Base-by-base conservation (phyloP, 2,797 vertebrate genomes). In the Cossypha polioptera region DNA sequence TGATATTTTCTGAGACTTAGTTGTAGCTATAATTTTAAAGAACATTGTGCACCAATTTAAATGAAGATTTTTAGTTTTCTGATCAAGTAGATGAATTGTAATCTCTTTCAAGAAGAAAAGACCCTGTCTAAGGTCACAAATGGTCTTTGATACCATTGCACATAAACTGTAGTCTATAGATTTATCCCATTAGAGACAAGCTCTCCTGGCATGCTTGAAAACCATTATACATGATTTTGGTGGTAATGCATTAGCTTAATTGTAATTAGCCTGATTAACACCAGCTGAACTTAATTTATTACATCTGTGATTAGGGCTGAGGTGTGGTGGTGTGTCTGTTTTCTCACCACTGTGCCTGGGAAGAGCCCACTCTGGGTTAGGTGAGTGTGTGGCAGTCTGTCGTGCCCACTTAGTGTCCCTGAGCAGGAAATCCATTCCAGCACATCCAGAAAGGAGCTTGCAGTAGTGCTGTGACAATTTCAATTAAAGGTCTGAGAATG, bases 401-500 rank as follows among this genome's bases (percentile, higher is more conserved):
- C 7, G 1, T 66, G 82, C n/a, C 79, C 36, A 10, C 17, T 91
- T 17, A 65, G 57, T 0, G 3, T 80, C 87, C 13, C 0, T 16
- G 79, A 51, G 51, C 14, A 43, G 67, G 55, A 95, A 90, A 95
- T 67, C 86, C 80, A 45, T 63, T 16, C 43, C 55, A 84, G 80
- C 86, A 63, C 15, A 55, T 4, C 69, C 25, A 19, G 69, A 43
- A 84, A 78, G 86, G 20, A 75, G 88, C 90, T 86, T 58, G 66
- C 3, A 2, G 72, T 25, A 62, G 69, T 69, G 74, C 92, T 86
- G 79, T 90, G 94, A 88, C 92, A 90, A 73, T 93, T 97, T 94
- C 93, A 94, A 93, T 97, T 96, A 95, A 79, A 94, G 92, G 95
- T 93, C 96, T 95, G 95, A 86, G 93, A 81, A 95, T 82, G 83